These are phyloP conservation scores for Danio aesculapii DNA, from an alignment of 2,797 vertebrate genomes.

Conservation along the genomic window DNA sequence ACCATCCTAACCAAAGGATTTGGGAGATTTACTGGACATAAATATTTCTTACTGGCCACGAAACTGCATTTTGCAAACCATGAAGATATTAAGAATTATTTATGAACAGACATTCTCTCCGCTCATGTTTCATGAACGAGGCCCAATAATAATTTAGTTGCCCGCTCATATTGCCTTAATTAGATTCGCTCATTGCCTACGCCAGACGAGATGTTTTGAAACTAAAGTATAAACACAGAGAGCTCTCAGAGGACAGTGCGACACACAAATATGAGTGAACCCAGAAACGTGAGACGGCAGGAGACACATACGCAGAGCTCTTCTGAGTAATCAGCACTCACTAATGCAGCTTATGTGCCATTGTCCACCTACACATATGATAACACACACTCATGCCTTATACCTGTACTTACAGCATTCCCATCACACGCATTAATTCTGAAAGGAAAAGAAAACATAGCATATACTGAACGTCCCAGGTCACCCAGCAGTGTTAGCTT, in stretches of 20 bases:
- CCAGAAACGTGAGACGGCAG: slow-evolving; percentile 11
- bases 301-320: neutral
- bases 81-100: slow-evolving; percentile 19
- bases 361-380: slow-evolving; percentile 2
- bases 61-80: slow-evolving; percentile 10
- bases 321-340: neutral
- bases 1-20: neutral
- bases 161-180: slow-evolving; percentile 1
- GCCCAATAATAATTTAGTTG: neutral
- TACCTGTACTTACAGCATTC: slow-evolving; percentile 22
- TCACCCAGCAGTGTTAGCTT: neutral
- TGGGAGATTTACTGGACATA: neutral
- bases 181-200: neutral
- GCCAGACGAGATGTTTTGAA: slow-evolving; percentile 12
- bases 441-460: neutral
- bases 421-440: neutral
- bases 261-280: neutral
- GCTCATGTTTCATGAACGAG: slow-evolving; percentile 25
- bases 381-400: slow-evolving; percentile 7
- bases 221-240: neutral
- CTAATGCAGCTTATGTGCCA: slow-evolving; percentile 1
- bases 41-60: neutral
- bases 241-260: neutral
- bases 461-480: neutral
- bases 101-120: slow-evolving; percentile 22